Evolutionary conservation across 2,797 vertebrate genomes (phyloP).

Genomic region (Sebastes hubbsi): DNA sequence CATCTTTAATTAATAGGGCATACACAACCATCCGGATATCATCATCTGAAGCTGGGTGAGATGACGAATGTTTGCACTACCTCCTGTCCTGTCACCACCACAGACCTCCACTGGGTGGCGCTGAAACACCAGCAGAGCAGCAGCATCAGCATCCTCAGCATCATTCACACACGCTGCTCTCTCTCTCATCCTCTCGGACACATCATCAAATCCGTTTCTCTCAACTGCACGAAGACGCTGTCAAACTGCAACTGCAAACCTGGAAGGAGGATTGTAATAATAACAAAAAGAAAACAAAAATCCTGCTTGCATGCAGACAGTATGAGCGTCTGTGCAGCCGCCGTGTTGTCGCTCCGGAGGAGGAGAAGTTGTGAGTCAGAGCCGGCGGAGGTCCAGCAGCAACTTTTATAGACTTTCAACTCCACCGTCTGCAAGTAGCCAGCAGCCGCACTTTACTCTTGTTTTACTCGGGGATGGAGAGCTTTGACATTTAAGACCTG

Average conservation of each 20-base stretch:
- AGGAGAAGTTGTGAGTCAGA: conserved; percentile 70
- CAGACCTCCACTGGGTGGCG: conserved; percentile 61
- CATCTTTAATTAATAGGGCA: background rate
- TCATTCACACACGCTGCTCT: conserved; percentile 15
- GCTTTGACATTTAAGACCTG: conserved; percentile 23
- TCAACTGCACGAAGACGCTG: conserved; percentile 54
- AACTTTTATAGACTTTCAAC: conserved; percentile 79
- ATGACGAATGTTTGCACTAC: background rate
- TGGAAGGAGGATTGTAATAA: conserved; percentile 34
- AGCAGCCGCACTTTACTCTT: conserved; percentile 33
- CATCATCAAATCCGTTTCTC: conserved; percentile 56
- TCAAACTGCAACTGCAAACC: conserved; percentile 17
- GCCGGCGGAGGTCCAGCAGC: conserved; percentile 64
- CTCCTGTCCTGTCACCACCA: background rate
- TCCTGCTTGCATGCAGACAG: conserved; percentile 32
- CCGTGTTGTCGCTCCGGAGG: conserved; percentile 37
- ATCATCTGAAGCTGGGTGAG: background rate
- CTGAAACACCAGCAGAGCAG: conserved; percentile 38
- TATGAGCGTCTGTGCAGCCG: conserved; percentile 55
- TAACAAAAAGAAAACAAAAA: background rate
- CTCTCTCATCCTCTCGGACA: conserved; percentile 47
- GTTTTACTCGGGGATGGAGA: conserved; percentile 51
- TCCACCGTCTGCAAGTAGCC: conserved; percentile 43
- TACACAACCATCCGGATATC: background rate
- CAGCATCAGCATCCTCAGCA: too few relatives aligned